Percentiles rank a stretch among this genome's conserved stretches.
phyloP scores from a whole-genome alignment of 1,140 invertebrate species.

The Episyrphus balteatus region DNA sequence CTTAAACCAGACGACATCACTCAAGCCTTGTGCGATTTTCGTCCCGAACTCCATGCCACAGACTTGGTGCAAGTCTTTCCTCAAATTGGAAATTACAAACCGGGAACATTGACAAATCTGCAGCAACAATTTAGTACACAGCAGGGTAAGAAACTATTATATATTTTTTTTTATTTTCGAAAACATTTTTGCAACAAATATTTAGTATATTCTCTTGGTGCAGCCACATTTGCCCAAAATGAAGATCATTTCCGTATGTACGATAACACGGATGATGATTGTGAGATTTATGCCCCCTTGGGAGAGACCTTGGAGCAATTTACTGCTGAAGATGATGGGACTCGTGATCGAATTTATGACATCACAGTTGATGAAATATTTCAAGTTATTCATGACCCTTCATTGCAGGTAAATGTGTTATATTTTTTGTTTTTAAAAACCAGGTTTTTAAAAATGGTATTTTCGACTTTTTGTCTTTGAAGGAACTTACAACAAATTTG shows the following conservation, averaged over 20 bases:
- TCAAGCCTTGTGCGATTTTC: slow-evolving; percentile 25
- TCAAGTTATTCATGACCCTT: slow-evolving; percentile 21
- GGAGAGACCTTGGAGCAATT: slow-evolving; percentile 18
- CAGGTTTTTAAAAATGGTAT: background rate
- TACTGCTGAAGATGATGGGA: slow-evolving; percentile 14
- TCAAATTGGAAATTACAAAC: slow-evolving; percentile 22
- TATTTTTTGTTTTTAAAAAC: background rate
- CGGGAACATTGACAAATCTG: slow-evolving; percentile 17
- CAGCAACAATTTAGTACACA: slow-evolving; percentile 25
- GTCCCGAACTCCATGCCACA: slow-evolving; percentile 21
- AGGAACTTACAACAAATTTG: slow-evolving; percentile 30
- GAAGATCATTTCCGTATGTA: slow-evolving; percentile 5
- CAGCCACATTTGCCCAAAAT: slow-evolving; percentile 1
- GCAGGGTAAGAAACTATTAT: slow-evolving; percentile 17
- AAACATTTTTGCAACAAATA: slow-evolving; percentile 7
- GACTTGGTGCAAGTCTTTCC: slow-evolving; percentile 29
- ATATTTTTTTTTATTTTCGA: slow-evolving; percentile 4
- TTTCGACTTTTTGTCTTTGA: background rate
- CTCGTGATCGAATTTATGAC: slow-evolving; percentile 18
- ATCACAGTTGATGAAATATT: slow-evolving; percentile 32
- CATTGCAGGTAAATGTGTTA: slow-evolving; percentile 13
- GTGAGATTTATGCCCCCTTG: background rate
- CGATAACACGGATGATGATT: background rate
- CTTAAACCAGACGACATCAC: slow-evolving; percentile 20
- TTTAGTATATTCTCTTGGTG: background rate